Evolutionary conservation across 2,113 vertebrate genomes (phyloP).

Genomic region (Scolopax mira): DNA sequence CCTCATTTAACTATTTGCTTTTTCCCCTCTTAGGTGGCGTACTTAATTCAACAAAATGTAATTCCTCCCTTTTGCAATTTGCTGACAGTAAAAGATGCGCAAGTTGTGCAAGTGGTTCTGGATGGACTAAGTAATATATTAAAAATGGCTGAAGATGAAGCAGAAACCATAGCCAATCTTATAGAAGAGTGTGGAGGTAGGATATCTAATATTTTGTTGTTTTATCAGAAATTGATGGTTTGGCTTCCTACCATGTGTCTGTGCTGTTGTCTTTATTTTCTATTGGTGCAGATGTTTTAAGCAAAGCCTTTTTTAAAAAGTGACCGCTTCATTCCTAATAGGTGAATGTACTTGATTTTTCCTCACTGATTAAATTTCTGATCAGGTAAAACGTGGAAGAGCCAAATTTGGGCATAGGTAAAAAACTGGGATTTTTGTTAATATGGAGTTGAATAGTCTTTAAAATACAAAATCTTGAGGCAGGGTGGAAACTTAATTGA

Average conservation of each 20-base stretch:
- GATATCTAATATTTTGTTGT: neutral
- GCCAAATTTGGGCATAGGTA: neutral
- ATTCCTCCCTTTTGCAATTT: constrained; percentile 98
- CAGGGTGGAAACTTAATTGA: neutral
- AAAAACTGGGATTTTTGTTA: neutral
- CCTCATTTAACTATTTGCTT: neutral
- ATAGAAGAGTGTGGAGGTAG: constrained; percentile 98
- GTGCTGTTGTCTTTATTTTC: neutral
- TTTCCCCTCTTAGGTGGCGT: constrained; percentile 84
- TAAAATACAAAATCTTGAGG: neutral
- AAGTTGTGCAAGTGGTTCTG: constrained; percentile 97
- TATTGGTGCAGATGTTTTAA: neutral
- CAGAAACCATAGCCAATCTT: constrained; percentile 96
- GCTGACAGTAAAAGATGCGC: constrained; percentile 96
- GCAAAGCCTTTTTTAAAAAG: neutral
- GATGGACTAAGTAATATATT: constrained; percentile 99
- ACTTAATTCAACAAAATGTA: constrained; percentile 96
- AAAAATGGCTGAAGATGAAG: constrained; percentile 99
- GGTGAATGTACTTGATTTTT: neutral
- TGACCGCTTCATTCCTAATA: rapidly evolving
- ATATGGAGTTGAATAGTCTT: neutral
- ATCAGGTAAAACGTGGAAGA: neutral
- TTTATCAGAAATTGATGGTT: neutral
- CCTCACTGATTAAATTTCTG: neutral
- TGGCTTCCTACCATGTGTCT: neutral